Base-by-base conservation (phyloP, 2,888 invertebrate species). In the Corbicula japonica region DNA sequence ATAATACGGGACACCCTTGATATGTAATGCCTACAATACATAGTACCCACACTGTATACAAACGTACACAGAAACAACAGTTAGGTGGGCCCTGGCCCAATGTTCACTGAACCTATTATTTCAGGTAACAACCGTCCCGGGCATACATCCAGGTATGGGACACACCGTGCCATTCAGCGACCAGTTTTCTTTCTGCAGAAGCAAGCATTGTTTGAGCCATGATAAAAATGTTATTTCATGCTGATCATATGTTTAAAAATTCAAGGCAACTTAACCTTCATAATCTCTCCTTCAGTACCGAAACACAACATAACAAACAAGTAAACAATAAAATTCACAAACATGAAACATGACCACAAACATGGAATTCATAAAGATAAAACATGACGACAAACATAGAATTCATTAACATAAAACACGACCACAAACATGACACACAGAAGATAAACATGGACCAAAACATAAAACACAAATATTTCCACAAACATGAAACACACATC, bases 401-500 rank as follows among this genome's bases (percentile, higher is more conserved):
- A 41, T 18, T 41, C 10, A 41, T 12, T 41, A 18, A 41, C 10
- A 41, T 41, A 18, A 10, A 41, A 12, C 10, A 41, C 10, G 18
- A 41, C 41, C 18, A 41, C 18, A 18, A 41, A 41, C 10, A 41
- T 41, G 41, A 41, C 18, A 41, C 41, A 41, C 41, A 41, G 18
- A 41, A 12, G 18, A 41, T 18, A 18, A 58, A 58, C 30, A 58
- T 1, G 34, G 23, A 34, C 30, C 56, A 56, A 32, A 6, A 56
- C 56, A 56, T n/a, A 34, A 56, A 30, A 56, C 15, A 58, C 34
- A n/a, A n/a, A 58, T 35, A 30, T 35, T 35, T 23, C 1, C 35
- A 58, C 35, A 58, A 58, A 58, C 58, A 58, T 35, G 21, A 34
- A 58, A 58, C 58, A 58, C 35, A 21, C 35, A 58, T 35, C 58